phyloP scores from a whole-genome alignment of 1,140 invertebrate species.

The Heliconius hewitsoni region DNA sequence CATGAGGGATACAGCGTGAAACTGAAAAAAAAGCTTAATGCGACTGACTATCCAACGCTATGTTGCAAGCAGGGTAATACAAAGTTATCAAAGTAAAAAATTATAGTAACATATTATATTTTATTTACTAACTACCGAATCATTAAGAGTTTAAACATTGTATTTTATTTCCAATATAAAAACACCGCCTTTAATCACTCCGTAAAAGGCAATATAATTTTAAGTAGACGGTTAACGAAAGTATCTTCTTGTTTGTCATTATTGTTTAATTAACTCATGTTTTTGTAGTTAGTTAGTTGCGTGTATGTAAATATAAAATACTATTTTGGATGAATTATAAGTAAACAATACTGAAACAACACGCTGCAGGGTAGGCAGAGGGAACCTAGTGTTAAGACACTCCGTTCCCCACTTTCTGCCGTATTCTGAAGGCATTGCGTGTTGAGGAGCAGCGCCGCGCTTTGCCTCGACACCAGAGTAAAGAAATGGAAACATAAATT shows the following conservation, averaged over 20 bases:
- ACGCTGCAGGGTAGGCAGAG: too few relatives aligned
- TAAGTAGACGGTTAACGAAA: slow-evolving; percentile 12
- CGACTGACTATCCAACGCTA: too few relatives aligned
- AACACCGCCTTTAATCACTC: slow-evolving; percentile 6
- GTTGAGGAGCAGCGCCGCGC: too few relatives aligned
- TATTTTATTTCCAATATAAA: slow-evolving; percentile 20
- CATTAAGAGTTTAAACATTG: not conserved
- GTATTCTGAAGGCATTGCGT: too few relatives aligned
- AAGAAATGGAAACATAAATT: too few relatives aligned
- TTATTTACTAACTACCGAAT: not conserved
- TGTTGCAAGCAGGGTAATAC: not conserved
- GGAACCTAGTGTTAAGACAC: too few relatives aligned
- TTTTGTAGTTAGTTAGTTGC: too few relatives aligned
- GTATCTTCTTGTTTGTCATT: not conserved
- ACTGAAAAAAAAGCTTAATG: too few relatives aligned
- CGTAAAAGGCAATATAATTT: slow-evolving; percentile 18
- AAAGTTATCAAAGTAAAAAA: not conserved
- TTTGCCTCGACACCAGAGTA: too few relatives aligned
- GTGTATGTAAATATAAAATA: too few relatives aligned
- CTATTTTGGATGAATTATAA: not conserved
- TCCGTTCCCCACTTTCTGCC: too few relatives aligned
- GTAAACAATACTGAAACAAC: not conserved
- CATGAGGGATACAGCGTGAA: too few relatives aligned
- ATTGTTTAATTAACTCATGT: slow-evolving; percentile 3
- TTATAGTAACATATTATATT: not conserved